Evolutionary conservation across 2,888 invertebrate species (phyloP).

Genomic region (Leptodirus hochenwartii): DNA sequence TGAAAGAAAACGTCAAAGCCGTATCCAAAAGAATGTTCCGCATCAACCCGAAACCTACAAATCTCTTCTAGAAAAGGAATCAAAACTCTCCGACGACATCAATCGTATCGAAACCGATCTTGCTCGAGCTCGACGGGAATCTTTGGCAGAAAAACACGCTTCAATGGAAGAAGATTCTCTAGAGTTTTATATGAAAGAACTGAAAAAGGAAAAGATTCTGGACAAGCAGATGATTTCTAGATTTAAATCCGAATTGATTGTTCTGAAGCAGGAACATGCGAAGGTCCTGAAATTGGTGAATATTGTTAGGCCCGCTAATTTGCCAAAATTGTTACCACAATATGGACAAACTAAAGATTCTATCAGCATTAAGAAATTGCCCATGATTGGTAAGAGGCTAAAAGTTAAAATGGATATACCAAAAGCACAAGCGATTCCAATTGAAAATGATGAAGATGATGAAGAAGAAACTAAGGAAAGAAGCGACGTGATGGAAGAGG

Average conservation of each 20-base stretch:
- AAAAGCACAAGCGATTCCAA: slow-evolving; percentile 19
- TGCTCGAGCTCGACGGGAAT: slow-evolving; percentile 10
- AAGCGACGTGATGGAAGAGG: slow-evolving; percentile 9
- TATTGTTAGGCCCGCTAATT: slow-evolving; percentile 48
- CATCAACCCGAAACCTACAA: slow-evolving; percentile 45
- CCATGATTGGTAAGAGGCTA: slow-evolving; percentile 36
- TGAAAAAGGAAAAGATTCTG: slow-evolving; percentile 30
- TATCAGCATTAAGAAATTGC: slow-evolving; percentile 28
- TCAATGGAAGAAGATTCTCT: slow-evolving; percentile 47
- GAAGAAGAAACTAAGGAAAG: slow-evolving; percentile 34
- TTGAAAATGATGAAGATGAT: slow-evolving; percentile 23
- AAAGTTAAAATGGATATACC: slow-evolving; percentile 31
- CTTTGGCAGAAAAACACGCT: slow-evolving; percentile 27
- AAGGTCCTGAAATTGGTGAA: slow-evolving; percentile 53
- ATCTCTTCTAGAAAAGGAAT: slow-evolving; percentile 46
- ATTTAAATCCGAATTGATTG: slow-evolving; percentile 48
- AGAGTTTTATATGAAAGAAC: slow-evolving; percentile 65
- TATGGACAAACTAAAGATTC: slow-evolving; percentile 5
- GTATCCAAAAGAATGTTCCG: slow-evolving; percentile 49
- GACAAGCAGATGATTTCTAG: slow-evolving; percentile 41
- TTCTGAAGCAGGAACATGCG: slow-evolving; percentile 47
- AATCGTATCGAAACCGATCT: slow-evolving; percentile 37
- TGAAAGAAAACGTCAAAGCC: slow-evolving; percentile 63
- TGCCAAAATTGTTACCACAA: slow-evolving; percentile 31
- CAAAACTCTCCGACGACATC: slow-evolving; percentile 31